Evolutionary conservation across 2,888 invertebrate species (phyloP), one percentile per base, ranked within the genome.

Genomic region (Agrochola circellaris): DNA sequence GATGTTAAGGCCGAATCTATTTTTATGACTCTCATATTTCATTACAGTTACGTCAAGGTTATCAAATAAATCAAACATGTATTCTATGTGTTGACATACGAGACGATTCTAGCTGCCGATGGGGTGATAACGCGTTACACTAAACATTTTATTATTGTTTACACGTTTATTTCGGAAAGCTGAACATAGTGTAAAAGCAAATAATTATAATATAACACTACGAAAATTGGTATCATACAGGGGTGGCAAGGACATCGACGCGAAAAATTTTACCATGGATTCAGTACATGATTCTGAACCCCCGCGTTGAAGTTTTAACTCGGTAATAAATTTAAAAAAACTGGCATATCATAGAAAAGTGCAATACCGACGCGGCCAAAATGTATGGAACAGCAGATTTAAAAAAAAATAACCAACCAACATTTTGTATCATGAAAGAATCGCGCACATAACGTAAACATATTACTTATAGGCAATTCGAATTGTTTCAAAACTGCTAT

Each of bases 21-120:
- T 56, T 45, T 48, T 38, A 58, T 77, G 26, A 15, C 48, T 20
- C 26, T 23, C 15, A n/a, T 58, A 38, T 77, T 58, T 26, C 60
- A 5, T 13, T 65, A 48, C 45, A 48, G 38, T 38, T 48, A 30
- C 15, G 15, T 66, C 66, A 77, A 48, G 23, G 66, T 48, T 20
- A 60, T 8, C 9, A 30, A 68, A 68, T 42, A 48, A 30, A 76
- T 20, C 26, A 30, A 67, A 20, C 38, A 65, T 75, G 26, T 77
- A 26, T 66, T 76, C 26, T 34, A 42, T 34, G 48, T 60, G 38
- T 68, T 51, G 48, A 60, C 30, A 66, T 51, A 42, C n/a, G 34
- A 30, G 34, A 51, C 23, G 34, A 67, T 26, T 34, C 9, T 15
- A 34, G 58, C 58, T 74, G 26, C 58, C 45, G 73, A 73, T 38